These are phyloP conservation scores for Ranitomeya imitator DNA, from an alignment of 2,113 vertebrate genomes.

Conservation along the genomic window DNA sequence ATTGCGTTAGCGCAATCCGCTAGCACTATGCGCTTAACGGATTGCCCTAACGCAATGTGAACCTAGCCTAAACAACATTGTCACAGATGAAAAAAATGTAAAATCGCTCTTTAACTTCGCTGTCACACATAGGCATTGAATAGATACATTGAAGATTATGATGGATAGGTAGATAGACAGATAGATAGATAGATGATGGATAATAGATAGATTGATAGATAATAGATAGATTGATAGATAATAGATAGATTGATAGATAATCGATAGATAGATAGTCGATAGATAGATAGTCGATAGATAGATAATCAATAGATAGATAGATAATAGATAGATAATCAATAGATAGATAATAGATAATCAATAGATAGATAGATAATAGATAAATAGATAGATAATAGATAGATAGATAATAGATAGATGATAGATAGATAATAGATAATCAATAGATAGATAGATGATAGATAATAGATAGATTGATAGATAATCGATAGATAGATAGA, in stretches of 20 bases:
- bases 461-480: not conserved
- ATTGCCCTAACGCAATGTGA: too few relatives aligned
- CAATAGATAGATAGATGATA: too few relatives aligned
- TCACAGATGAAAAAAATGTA: too few relatives aligned
- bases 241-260: not conserved
- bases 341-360: slow-evolving; percentile 6
- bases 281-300: too few relatives aligned
- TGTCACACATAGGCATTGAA: too few relatives aligned
- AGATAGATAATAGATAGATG: slow-evolving; percentile 6
- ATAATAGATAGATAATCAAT: not conserved
- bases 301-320: too few relatives aligned
- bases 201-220: too few relatives aligned
- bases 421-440: not conserved
- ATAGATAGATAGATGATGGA: not conserved
- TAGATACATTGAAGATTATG: not conserved
- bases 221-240: not conserved
- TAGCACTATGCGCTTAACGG: too few relatives aligned
- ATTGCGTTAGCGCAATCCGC: too few relatives aligned
- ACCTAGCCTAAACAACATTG: too few relatives aligned
- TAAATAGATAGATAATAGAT: not conserved
- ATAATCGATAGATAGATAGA: not conserved
- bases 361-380: slow-evolving; percentile 5
- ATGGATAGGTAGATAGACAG: not conserved
- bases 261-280: too few relatives aligned
- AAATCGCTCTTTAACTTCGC: too few relatives aligned